Percentiles rank a stretch among this genome's conserved stretches.
Conservation (phyloP, 2,113 vertebrate genomes). For the Gobiocypris rarus region DNA sequence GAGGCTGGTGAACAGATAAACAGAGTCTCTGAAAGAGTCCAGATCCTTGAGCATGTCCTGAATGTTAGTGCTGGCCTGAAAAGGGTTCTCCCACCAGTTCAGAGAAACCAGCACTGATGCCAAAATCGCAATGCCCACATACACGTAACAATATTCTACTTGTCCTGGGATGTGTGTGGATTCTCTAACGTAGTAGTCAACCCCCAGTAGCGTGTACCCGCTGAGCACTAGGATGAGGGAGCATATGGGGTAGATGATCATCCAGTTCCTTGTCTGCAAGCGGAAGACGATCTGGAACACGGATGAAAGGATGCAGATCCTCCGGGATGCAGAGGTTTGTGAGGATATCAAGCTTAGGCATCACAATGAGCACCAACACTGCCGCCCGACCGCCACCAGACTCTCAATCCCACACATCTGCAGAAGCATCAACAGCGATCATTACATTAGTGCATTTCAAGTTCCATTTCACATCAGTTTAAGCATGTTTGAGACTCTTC, state of each 20-base stretch:
- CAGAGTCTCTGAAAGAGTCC: conserved; percentile 73
- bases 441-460: background rate
- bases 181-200: conserved; percentile 73
- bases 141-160: conserved; percentile 25
- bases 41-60: conserved; percentile 68
- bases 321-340: conserved; percentile 79
- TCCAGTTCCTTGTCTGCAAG: conserved; percentile 72
- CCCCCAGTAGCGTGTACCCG: conserved; percentile 73
- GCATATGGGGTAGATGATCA: conserved; percentile 76
- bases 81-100: conserved; percentile 81
- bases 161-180: conserved; percentile 57
- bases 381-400: conserved; percentile 75
- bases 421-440: background rate
- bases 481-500: too few species aligned
- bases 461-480: background rate
- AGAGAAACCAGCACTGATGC: conserved; percentile 72
- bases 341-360: conserved; percentile 80
- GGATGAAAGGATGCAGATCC: conserved; percentile 76
- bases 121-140: conserved; percentile 72
- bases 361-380: conserved; percentile 74
- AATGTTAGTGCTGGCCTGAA: conserved; percentile 72
- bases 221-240: conserved; percentile 70
- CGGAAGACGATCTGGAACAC: conserved; percentile 70
- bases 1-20: conserved; percentile 73
- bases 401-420: conserved; percentile 75